Conservation (phyloP, 2,797 vertebrate species). For the Anas bernieri region DNA sequence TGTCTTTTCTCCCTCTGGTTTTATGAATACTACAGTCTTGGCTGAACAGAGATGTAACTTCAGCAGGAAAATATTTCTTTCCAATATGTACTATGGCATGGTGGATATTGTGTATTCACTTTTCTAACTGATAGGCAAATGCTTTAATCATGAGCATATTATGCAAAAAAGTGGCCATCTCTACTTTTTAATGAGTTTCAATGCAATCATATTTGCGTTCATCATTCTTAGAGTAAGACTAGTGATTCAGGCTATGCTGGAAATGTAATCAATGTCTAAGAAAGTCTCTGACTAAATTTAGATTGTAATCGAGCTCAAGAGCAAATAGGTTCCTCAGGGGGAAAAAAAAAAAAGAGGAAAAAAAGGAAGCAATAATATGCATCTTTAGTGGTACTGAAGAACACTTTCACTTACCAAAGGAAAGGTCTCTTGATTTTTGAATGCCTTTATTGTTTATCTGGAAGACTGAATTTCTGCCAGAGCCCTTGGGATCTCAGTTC, state of each 20-base stretch:
- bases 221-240: conserved; percentile 2
- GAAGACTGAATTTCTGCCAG: not conserved
- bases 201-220: conserved; percentile 39
- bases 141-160: not conserved
- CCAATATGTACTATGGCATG: accelerated
- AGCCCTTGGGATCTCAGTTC: not conserved
- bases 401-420: not conserved
- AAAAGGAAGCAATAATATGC: not conserved
- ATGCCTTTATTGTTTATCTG: not conserved
- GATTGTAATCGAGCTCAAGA: not conserved
- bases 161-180: not conserved
- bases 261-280: conserved; percentile 47
- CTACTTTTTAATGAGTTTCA: conserved; percentile 37
- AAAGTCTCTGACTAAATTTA: conserved; percentile 48
- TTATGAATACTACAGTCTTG: not conserved
- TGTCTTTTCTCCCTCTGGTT: not conserved
- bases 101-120: not conserved
- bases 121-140: not conserved
- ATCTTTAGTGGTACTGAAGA: not conserved
- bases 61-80: not conserved
- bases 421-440: not conserved
- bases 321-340: not conserved
- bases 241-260: conserved; percentile 18
- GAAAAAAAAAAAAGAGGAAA: not conserved
- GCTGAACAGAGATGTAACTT: not conserved